Evolutionary conservation across 2,888 invertebrate genomes (phyloP), one percentile per base, ranked within the genome.

Genomic region (Myopa testacea): DNA sequence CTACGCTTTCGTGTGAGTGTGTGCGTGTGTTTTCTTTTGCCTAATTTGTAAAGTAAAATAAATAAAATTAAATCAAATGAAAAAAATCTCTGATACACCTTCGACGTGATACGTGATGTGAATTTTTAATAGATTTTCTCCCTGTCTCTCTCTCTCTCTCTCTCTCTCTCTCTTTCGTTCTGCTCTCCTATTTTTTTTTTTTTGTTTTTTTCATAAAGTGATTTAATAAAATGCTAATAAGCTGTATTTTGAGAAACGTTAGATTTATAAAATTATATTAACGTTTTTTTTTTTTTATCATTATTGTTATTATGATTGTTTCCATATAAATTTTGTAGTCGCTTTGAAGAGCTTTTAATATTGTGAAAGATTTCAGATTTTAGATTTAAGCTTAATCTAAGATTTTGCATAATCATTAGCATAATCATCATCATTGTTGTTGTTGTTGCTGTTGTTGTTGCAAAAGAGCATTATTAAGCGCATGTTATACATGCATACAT

Each of bases 171-270:
- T 4, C 14, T 14, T 3, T 38, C 8, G 14, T 37, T 65, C 14
- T 37, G 65, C 7, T 63, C 26, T 34, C 12, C 12, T 4, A 26
- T n/a, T 10, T 6, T 58, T 12, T 58, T 58, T 12, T 58, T 58
- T 58, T 16, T 14, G n/a, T 10, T 6, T 58, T 12, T 26, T 26
- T 26, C 26, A 26, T 26, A 26, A 26, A 26, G 26, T 26, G 26
- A 26, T 7, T 34, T 70, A 70, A 70, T 55, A 70, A 70, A 70
- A 37, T 70, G 55, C 55, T 37, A 26, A 69, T 14, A 26, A 50
- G 16, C 10, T n/a, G 14, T 16, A n/a, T 16, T 45, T 10, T 1
- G 45, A 45, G 45, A 6, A 8, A 45, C 10, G 6, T 45, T 6
- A 45, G 45, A 8, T 10, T 6, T 45, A 8, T 45, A 45, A 45